These are phyloP conservation scores for Ranitomeya variabilis DNA, from an alignment of 2,113 vertebrate genomes.

Conservation along the genomic window DNA sequence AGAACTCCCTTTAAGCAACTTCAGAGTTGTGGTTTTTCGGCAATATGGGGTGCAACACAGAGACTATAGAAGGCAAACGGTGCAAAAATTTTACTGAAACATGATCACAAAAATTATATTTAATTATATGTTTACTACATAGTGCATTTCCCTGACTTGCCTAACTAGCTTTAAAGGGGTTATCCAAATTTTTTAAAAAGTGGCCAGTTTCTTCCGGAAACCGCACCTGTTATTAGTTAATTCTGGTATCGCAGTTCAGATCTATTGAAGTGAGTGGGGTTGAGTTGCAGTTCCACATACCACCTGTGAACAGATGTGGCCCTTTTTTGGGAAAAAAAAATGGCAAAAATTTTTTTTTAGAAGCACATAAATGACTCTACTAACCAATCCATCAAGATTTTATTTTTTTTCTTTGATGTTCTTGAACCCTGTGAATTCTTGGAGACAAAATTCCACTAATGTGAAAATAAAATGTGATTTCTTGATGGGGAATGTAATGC, in stretches of 20 bases:
- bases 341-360: neutral
- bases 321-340: neutral
- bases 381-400: neutral
- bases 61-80: no score
- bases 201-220: neutral
- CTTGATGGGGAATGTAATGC: neutral
- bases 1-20: no score
- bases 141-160: no score
- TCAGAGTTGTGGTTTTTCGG: no score
- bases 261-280: neutral
- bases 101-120: no score
- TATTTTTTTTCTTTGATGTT: neutral
- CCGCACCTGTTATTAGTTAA: neutral
- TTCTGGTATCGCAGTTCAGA: no score
- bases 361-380: neutral
- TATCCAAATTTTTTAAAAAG: neutral
- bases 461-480: neutral
- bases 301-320: neutral
- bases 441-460: neutral
- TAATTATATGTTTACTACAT: no score
- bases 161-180: no score
- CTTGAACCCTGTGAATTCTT: neutral
- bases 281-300: neutral
- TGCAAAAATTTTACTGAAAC: no score
- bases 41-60: no score